Conservation (phyloP, 2,797 vertebrate genomes). For the Valencia hispanica region DNA sequence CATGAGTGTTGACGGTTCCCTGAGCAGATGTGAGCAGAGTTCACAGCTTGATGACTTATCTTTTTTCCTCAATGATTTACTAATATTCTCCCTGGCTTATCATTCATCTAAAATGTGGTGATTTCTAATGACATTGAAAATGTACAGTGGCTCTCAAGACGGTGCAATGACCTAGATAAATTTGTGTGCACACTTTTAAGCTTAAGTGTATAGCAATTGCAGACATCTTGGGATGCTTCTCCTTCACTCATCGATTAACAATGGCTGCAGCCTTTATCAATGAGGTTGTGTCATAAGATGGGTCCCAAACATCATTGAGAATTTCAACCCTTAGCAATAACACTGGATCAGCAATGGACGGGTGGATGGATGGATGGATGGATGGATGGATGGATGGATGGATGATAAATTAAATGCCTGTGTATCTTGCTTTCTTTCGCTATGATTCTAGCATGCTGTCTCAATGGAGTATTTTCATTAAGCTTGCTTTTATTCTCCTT, state of each 20-base stretch:
- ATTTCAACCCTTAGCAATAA: not conserved
- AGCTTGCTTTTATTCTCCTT: too few relatives aligned
- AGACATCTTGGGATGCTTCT: not conserved
- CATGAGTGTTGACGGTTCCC: not conserved
- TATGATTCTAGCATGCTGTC: too few relatives aligned
- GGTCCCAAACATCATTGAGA: not conserved
- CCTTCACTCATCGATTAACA: not conserved
- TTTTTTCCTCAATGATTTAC: slow-evolving; percentile 22
- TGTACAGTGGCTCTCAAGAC: not conserved
- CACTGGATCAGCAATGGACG: not conserved
- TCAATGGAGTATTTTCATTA: too few relatives aligned
- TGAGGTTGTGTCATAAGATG: not conserved
- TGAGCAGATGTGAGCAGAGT: not conserved
- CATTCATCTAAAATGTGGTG: not conserved
- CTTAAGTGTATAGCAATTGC: not conserved
- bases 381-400: too few relatives aligned
- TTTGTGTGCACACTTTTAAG: not conserved
- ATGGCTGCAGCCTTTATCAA: not conserved
- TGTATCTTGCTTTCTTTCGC: too few relatives aligned
- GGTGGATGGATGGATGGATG: too few relatives aligned
- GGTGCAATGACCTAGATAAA: not conserved
- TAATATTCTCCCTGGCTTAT: slow-evolving; percentile 4
- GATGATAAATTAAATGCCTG: too few relatives aligned
- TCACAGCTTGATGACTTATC: not conserved
- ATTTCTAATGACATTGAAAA: not conserved